Base-by-base conservation (phyloP, 2,797 vertebrate species). In the Pteronotus mesoamericanus region DNA sequence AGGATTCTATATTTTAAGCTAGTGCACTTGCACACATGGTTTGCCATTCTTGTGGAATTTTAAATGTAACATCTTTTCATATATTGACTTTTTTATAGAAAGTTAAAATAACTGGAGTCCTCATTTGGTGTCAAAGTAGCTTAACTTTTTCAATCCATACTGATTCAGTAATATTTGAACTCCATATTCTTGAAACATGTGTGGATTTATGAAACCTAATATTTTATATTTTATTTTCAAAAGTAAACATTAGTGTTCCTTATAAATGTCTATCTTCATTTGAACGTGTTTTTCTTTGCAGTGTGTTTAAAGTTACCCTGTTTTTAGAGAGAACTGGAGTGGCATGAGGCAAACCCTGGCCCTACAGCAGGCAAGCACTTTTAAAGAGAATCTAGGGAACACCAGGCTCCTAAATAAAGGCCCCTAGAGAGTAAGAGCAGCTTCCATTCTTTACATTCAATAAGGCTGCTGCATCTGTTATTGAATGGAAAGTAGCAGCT, bases 91-190 rank as follows among this genome's bases (percentile, higher is more conserved):
- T 97, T 98, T 79, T 98, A 82, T 46, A 94, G 93, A 96, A 98
- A 98, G 97, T 97, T 98, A 98, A 98, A 98, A 68, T 98, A 98
- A 98, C 97, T 96, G 77, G 97, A 98, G 96, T 99, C 98, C 98
- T 98, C 98, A 82, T 98, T 98, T 95, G 97, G 96, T 98, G 98
- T 98, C 96, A 86, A 91, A 98, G 83, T 98, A 98, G 95, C 95
- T 95, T 94, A 92, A 16, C 32, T 64, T 97, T 97, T 98, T 99
- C 98, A 98, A 96, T 98, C 98, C 98, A 98, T 99, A 98, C 98
- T 99, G 98, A 98, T 98, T 99, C 98, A 99, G 98, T 98, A 98
- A 98, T 98, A 98, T 98, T 98, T 99, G 97, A 99, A 98, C 98
- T 98, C 99, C 99, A 98, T 99, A 97, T 97, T 37, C 3, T 97